Conservation (phyloP, 2,797 vertebrate genomes). For the Acridotheres tristis region DNA sequence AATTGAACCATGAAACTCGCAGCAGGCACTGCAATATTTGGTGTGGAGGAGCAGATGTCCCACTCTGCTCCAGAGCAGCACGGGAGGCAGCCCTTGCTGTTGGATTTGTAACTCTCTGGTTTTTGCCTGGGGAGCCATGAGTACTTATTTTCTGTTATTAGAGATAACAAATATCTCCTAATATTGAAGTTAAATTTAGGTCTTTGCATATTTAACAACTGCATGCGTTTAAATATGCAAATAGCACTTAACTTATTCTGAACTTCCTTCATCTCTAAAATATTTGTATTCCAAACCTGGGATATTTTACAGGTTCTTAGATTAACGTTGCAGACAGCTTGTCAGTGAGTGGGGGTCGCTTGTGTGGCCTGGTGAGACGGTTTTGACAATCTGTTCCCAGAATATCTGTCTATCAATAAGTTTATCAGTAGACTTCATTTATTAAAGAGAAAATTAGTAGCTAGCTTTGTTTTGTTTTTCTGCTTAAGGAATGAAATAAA, state of each 20-base stretch:
- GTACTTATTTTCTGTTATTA: background rate
- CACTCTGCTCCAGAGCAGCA: background rate
- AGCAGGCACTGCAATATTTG: background rate
- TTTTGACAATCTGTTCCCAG: constrained; percentile 27
- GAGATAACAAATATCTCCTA: background rate
- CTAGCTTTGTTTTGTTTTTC: background rate
- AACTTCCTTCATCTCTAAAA: background rate
- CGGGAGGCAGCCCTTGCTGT: background rate
- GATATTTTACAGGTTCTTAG: constrained; percentile 12
- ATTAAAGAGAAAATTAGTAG: background rate
- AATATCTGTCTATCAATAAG: constrained; percentile 14
- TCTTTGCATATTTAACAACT: background rate
- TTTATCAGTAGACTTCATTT: background rate
- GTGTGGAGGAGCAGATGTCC: background rate
- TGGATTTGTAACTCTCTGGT: background rate
- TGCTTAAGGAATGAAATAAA: background rate
- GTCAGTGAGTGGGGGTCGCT: background rate
- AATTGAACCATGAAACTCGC: background rate
- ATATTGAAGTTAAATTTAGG: background rate
- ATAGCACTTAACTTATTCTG: background rate
- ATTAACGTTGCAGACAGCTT: constrained; percentile 27
- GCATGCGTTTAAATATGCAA: background rate
- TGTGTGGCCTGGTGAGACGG: background rate
- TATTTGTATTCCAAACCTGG: background rate
- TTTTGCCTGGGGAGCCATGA: background rate